Evolutionary conservation across 2,113 vertebrate genomes (phyloP).

Genomic region (Irena cyanogastra): DNA sequence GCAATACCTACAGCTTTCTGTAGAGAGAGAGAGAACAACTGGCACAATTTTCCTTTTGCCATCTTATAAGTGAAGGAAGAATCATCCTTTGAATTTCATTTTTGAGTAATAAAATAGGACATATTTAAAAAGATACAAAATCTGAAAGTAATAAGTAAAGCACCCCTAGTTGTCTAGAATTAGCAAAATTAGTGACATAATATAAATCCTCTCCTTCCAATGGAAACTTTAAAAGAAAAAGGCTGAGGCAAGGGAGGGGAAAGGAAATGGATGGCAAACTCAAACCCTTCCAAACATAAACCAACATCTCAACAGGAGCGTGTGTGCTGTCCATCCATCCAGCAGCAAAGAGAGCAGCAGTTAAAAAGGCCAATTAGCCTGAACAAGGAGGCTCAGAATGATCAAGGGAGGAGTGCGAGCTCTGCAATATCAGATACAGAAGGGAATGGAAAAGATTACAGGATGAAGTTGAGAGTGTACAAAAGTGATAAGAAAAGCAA

Average conservation of each 20-base stretch:
- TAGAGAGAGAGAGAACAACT: neutral
- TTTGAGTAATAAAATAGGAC: neutral
- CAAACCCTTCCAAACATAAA: slow-evolving; percentile 4
- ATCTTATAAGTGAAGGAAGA: neutral
- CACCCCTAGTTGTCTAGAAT: neutral
- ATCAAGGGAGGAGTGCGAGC: slow-evolving; percentile 22
- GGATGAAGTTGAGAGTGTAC: slow-evolving; percentile 56
- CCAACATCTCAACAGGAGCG: neutral
- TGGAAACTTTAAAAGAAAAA: neutral
- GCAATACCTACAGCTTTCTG: neutral
- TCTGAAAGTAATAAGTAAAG: neutral
- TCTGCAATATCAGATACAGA: slow-evolving; percentile 59
- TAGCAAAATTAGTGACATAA: neutral
- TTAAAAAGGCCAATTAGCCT: slow-evolving; percentile 61
- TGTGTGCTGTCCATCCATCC: neutral
- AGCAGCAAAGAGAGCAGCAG: slow-evolving; percentile 14
- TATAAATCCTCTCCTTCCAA: neutral
- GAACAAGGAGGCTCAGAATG: neutral
- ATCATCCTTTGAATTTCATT: neutral
- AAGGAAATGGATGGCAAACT: neutral
- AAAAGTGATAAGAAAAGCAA: slow-evolving; percentile 59
- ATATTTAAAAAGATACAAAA: neutral
- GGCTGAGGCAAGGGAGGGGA: neutral
- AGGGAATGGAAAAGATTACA: slow-evolving; percentile 63
- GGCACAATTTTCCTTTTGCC: neutral